Conservation (phyloP, 1,140 invertebrate genomes). For the Magallana ariakensis region DNA sequence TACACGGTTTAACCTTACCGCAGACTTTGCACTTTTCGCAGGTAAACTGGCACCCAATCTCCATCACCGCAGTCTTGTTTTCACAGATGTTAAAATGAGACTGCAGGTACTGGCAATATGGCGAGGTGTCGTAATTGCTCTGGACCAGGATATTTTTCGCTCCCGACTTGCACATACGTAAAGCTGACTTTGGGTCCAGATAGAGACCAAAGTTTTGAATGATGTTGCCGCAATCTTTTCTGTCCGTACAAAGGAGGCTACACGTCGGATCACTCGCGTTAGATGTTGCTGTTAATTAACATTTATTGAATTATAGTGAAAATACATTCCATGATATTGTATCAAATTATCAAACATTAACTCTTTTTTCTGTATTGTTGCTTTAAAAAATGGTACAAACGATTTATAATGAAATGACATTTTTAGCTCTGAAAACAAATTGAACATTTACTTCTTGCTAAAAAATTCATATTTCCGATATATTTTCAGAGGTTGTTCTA, state of each 20-base stretch:
- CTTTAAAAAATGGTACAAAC: too few species aligned
- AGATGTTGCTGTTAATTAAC: not conserved
- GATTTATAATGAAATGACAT: too few species aligned
- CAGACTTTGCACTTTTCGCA: conserved; percentile 28
- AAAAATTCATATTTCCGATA: too few species aligned
- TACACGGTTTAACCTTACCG: not conserved
- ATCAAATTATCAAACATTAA: too few species aligned
- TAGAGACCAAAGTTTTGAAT: conserved; percentile 35
- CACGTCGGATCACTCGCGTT: not conserved
- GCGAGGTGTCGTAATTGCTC: conserved; percentile 34
- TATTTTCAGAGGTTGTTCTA: too few species aligned
- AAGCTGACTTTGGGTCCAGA: conserved; percentile 23
- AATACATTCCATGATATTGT: too few species aligned
- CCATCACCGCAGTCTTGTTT: conserved; percentile 31
- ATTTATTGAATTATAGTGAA: not conserved
- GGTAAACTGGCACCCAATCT: conserved; percentile 36
- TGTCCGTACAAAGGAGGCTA: conserved; percentile 30
- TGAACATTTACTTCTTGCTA: too few species aligned
- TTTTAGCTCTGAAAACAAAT: too few species aligned
- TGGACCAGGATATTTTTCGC: not conserved
- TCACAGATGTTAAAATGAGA: conserved; percentile 30
- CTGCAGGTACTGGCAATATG: conserved; percentile 38
- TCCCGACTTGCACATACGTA: conserved; percentile 19
- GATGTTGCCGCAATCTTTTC: conserved; percentile 22
- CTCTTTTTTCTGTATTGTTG: too few species aligned